Conservation (phyloP, 2,113 vertebrate genomes). For the Laticauda laticaudata region DNA sequence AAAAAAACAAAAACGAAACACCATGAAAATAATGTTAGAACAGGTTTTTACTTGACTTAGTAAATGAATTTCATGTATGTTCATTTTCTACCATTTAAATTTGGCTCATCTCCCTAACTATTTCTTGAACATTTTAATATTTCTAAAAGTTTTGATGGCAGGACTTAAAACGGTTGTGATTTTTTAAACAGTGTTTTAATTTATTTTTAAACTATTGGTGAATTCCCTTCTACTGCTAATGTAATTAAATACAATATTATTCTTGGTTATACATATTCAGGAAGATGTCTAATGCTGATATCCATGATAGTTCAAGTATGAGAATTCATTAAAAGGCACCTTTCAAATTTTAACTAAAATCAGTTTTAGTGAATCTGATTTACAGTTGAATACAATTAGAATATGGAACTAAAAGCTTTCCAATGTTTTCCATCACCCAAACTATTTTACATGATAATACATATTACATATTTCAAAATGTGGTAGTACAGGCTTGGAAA, state of each 20-base stretch:
- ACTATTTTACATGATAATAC: neutral
- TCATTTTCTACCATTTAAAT: neutral
- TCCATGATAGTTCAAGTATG: neutral
- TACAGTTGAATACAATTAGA: neutral
- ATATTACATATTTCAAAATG: neutral
- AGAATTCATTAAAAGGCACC: neutral
- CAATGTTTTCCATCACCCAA: neutral
- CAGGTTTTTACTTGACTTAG: neutral
- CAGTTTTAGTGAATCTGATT: neutral
- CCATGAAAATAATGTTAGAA: neutral
- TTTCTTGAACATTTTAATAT: neutral
- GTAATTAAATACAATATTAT: neutral
- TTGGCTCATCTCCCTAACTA: conserved; percentile 1
- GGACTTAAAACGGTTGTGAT: neutral
- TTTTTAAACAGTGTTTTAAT: neutral
- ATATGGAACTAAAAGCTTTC: neutral
- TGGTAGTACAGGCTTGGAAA: neutral
- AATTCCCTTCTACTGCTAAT: neutral
- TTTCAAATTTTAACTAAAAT: neutral
- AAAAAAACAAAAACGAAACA: neutral
- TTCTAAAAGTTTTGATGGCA: neutral
- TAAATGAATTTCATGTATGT: neutral
- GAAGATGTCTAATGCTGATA: neutral
- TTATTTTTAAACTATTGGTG: neutral
- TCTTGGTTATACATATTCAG: neutral